These are phyloP conservation scores for Drosophila birchii DNA, from an alignment of 2,888 invertebrate species.

Conservation along the genomic window DNA sequence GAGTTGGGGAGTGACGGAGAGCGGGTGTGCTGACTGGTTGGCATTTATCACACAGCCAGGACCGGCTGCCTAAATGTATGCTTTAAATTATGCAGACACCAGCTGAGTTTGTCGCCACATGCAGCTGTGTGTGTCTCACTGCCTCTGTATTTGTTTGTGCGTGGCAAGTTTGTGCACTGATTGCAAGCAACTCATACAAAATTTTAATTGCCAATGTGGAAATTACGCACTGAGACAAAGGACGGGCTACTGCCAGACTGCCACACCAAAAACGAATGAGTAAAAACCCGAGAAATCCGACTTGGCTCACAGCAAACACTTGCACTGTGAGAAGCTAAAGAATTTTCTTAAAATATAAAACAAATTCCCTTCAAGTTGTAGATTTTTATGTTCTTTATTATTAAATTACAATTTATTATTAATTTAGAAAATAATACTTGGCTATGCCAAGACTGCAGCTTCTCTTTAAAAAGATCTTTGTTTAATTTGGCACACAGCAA, in stretches of 20 bases:
- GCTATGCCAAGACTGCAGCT: not conserved
- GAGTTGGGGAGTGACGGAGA: constrained; percentile 20
- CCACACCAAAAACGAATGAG: not conserved
- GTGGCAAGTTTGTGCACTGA: constrained; percentile 71
- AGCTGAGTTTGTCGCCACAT: constrained; percentile 72
- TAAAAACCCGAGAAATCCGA: constrained; percentile 28
- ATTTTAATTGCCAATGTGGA: constrained; percentile 82
- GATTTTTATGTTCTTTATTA: no score
- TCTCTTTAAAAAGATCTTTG: not conserved
- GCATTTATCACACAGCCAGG: constrained; percentile 77
- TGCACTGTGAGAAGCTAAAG: not conserved
- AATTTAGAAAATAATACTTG: no score
- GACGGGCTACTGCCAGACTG: constrained; percentile 26
- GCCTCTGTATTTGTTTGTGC: constrained; percentile 48
- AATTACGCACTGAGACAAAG: constrained; percentile 67
- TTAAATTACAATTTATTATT: no score
- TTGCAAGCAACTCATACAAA: constrained; percentile 82
- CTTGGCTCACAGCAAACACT: constrained; percentile 62
- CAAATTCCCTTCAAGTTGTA: no score
- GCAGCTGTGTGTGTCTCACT: constrained; percentile 25
- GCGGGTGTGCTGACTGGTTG: constrained; percentile 50
- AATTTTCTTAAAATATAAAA: not conserved
- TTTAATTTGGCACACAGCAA: no score
- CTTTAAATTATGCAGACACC: constrained; percentile 80
- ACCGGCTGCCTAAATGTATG: constrained; percentile 77